A percentile compares a stretch with the other conserved stretches of the same genome.
phyloP scores from a whole-genome alignment of 2,797 vertebrate species.

The Epinephelus coioides region DNA sequence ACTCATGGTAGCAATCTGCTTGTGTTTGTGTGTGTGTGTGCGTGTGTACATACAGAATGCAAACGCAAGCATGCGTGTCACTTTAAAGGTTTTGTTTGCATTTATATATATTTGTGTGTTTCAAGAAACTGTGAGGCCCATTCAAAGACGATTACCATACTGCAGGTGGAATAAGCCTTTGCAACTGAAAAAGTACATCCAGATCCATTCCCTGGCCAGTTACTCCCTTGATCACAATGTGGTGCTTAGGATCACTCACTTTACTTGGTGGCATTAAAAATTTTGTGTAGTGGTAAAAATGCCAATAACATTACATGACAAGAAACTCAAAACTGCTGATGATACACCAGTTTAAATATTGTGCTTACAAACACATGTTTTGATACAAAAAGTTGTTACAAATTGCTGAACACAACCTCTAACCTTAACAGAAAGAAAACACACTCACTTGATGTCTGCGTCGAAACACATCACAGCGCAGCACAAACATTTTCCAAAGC shows the following conservation, averaged over 20 bases:
- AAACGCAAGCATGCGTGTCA: neutral
- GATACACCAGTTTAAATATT: no score
- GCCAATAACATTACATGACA: no score
- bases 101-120: conserved; percentile 16
- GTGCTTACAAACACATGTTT: no score
- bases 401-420: no score
- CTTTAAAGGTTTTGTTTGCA: conserved; percentile 24
- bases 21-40: neutral
- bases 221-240: conserved; percentile 2
- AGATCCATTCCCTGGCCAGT: neutral
- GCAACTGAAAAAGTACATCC: neutral
- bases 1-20: conserved; percentile 31
- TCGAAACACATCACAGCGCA: no score
- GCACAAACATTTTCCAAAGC: no score
- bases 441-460: no score
- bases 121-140: conserved; percentile 3
- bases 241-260: neutral
- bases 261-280: conserved; percentile 1
- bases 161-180: neutral
- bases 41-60: conserved; percentile 24
- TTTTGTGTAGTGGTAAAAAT: neutral
- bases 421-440: no score
- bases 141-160: neutral
- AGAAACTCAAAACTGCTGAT: no score
- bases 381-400: no score